Percentiles rank a stretch among this genome's conserved stretches.
Evolutionary conservation across 2,888 invertebrate species (phyloP).

Genomic region (Neoaliturus tenellus): DNA sequence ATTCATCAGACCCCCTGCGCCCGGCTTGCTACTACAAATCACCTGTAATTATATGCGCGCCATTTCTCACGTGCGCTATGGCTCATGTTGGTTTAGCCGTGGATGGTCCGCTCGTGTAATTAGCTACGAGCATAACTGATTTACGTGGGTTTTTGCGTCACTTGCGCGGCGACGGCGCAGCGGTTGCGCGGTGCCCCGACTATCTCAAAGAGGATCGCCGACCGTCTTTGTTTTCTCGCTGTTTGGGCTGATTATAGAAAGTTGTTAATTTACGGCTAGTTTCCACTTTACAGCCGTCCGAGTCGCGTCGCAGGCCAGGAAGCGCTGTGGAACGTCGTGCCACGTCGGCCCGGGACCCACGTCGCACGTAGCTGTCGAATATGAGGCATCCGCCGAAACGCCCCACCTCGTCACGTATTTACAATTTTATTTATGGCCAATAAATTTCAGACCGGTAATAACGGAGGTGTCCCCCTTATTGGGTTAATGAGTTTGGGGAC

Average conservation of each 20-base stretch:
- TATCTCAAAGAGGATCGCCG: neutral
- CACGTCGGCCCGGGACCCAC: no score
- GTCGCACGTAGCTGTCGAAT: neutral
- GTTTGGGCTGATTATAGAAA: neutral
- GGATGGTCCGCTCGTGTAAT: neutral
- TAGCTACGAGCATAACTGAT: neutral
- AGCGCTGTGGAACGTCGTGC: no score
- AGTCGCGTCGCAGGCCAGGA: no score
- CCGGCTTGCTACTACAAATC: constrained; percentile 39
- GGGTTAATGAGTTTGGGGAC: constrained; percentile 1
- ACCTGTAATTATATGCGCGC: constrained; percentile 43
- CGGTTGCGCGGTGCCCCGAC: neutral
- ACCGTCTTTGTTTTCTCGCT: neutral
- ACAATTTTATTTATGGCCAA: constrained; percentile 37
- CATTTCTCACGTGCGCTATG: constrained; percentile 41
- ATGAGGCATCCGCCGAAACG: neutral
- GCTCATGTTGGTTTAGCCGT: neutral
- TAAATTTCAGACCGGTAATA: constrained; percentile 45
- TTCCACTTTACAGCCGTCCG: no score
- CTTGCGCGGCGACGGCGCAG: neutral
- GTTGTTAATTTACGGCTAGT: neutral
- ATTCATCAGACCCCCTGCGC: constrained; percentile 41
- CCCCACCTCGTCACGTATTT: constrained; percentile 11
- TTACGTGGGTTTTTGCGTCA: neutral
- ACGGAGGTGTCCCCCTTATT: constrained; percentile 10